Evolutionary conservation across 2,797 vertebrate species (phyloP).

Genomic region (Acanthurus leucopareius): DNA sequence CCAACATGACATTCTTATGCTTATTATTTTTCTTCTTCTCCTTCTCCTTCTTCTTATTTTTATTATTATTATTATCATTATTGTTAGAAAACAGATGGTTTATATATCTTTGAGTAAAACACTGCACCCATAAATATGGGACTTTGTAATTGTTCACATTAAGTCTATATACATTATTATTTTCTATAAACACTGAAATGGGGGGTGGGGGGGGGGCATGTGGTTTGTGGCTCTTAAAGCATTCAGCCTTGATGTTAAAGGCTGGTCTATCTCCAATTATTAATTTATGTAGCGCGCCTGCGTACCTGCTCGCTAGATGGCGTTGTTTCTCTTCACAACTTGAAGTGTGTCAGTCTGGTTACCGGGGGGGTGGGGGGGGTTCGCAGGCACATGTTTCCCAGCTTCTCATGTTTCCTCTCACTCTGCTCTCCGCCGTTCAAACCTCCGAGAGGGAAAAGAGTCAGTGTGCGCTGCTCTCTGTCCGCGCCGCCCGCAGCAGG

Average conservation of each 20-base stretch:
- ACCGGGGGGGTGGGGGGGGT: not conserved
- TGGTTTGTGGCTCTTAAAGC: too few relatives aligned
- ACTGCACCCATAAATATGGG: too few relatives aligned
- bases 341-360: not conserved
- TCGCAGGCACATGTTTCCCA: conserved; percentile 35
- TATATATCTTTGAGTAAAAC: not conserved
- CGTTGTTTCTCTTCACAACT: conserved; percentile 14
- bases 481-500: conserved; percentile 26
- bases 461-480: conserved; percentile 14
- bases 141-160: not conserved
- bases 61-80: not conserved
- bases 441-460: conserved; percentile 82
- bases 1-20: not conserved
- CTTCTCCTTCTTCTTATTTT: not conserved
- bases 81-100: not conserved
- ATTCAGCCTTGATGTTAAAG: too few relatives aligned
- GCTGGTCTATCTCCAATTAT: too few relatives aligned
- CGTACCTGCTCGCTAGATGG: conserved; percentile 50
- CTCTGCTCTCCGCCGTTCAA: conserved; percentile 71
- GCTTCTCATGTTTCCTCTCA: conserved; percentile 53
- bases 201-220: too few relatives aligned
- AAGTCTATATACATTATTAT: too few relatives aligned
- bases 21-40: too few relatives aligned
- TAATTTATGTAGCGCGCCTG: not conserved
- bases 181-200: too few relatives aligned